Evolutionary conservation across 1,140 invertebrate genomes (phyloP).

Genomic region (Drosophila persimilis): DNA sequence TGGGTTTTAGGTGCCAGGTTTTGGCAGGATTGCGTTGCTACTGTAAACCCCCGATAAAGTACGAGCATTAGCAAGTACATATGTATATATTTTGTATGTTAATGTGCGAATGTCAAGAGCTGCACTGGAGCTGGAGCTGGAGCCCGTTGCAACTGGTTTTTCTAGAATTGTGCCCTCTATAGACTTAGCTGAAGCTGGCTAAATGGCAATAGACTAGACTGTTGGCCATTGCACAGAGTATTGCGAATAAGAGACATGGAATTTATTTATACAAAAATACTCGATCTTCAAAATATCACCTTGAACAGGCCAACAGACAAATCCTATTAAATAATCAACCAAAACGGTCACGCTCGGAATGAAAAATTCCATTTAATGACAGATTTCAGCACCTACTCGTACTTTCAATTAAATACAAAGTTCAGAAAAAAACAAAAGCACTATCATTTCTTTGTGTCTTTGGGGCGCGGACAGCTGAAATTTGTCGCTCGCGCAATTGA

Average conservation of each 20-base stretch:
- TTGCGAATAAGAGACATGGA: no score
- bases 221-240: no score
- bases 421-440: neutral
- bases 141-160: slow-evolving; percentile 27
- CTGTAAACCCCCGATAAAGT: slow-evolving; percentile 8
- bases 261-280: no score
- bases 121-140: slow-evolving; percentile 22
- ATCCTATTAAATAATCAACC: slow-evolving; percentile 32
- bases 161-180: slow-evolving; percentile 15
- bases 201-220: no score
- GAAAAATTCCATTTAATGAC: slow-evolving; percentile 33
- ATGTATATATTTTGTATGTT: slow-evolving; percentile 1
- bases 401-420: slow-evolving; percentile 19
- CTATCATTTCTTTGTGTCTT: slow-evolving; percentile 9
- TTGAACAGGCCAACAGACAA: slow-evolving; percentile 32
- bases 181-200: neutral
- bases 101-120: slow-evolving; percentile 14
- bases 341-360: slow-evolving; percentile 40
- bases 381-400: slow-evolving; percentile 45
- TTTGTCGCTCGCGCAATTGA: slow-evolving; percentile 35
- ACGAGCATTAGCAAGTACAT: neutral
- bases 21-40: neutral
- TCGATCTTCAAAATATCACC: slow-evolving; percentile 23
- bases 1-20: slow-evolving; percentile 8
- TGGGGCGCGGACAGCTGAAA: slow-evolving; percentile 30